These are phyloP conservation scores for Gryllus longicercus DNA, from an alignment of 2,888 invertebrate species.

Conservation along the genomic window DNA sequence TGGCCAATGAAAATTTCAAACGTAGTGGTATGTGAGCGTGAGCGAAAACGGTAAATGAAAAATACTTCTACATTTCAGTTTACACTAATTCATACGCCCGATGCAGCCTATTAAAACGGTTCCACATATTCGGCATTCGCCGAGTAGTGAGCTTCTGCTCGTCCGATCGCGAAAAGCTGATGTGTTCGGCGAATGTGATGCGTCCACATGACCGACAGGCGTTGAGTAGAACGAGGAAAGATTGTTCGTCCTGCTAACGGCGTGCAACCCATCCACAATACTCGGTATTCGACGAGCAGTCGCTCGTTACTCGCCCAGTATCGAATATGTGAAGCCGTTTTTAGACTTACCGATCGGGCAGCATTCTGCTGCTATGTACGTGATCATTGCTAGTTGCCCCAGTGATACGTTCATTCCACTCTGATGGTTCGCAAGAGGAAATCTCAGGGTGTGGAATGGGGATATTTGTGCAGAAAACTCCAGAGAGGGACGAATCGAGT, in stretches of 20 bases:
- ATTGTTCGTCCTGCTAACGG: background rate
- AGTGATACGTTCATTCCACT: no score
- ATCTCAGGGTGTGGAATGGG: no score
- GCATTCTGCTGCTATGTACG: no score
- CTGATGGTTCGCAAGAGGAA: no score
- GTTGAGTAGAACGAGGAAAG: background rate
- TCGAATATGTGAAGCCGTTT: background rate
- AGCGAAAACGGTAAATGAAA: no score
- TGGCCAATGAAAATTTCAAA: no score
- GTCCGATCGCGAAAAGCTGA: background rate
- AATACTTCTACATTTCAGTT: no score
- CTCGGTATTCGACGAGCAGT: background rate
- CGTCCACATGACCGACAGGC: background rate
- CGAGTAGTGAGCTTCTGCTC: background rate
- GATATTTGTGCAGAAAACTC: no score
- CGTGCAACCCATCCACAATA: background rate
- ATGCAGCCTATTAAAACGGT: background rate
- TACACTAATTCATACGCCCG: no score
- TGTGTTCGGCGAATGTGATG: background rate
- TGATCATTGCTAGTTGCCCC: no score
- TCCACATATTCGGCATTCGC: background rate
- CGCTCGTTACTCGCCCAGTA: background rate
- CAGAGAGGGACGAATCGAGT: no score
- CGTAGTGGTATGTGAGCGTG: no score
- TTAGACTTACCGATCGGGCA: background rate